Evolutionary conservation across 1,140 invertebrate genomes (phyloP), one percentile per base, ranked within the genome.

Genomic region (Zaprionus lachaisei): DNA sequence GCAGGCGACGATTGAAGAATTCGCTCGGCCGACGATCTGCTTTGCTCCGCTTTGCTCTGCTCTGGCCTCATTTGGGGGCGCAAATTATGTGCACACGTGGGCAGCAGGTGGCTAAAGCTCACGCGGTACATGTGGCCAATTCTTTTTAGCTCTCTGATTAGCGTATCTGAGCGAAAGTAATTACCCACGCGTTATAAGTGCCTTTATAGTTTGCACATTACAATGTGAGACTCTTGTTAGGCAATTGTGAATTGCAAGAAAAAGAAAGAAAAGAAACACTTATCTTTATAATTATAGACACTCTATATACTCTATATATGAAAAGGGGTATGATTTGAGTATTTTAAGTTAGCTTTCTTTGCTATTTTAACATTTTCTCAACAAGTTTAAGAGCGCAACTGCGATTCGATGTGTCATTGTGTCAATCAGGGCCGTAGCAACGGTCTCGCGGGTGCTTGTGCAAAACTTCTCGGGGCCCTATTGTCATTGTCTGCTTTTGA

Each of bases 41-140:
- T 22, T 20, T 51, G 47, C 11, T 47, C 47, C 20, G 20, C 17
- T 2, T 20, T 24, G 11, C 12, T 2, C 41, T 38, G 41, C n/a
- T 47, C 41, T 47, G 41, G 4, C 41, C 41, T n/a, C 41, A 17
- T 9, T 47, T 24, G 37, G 15, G 22, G 47, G 31, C 14, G 47
- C 14, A 49, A 70, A 51, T 63, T 70, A 58, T 63, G 15, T 7
- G 49, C 58, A 44, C 73, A 76, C 73, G 73, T 55, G 61, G 61
- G 5, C 68, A 60, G 61, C 61, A 54, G 55, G 60, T 72, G 68
- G 15, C 22, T 44, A 1, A 34, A 14, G 51, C 41, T 47, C 37
- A 70, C 66, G 58, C 26, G 72, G 66, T 54, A 22, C 57, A 41
- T 54, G 41, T 44, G 37, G 20, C 5, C 20, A 66, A 38, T 55